Evolutionary conservation across 1,140 invertebrate species (phyloP), one percentile per base, ranked within the genome.

Genomic region (Eriosoma lanigerum): DNA sequence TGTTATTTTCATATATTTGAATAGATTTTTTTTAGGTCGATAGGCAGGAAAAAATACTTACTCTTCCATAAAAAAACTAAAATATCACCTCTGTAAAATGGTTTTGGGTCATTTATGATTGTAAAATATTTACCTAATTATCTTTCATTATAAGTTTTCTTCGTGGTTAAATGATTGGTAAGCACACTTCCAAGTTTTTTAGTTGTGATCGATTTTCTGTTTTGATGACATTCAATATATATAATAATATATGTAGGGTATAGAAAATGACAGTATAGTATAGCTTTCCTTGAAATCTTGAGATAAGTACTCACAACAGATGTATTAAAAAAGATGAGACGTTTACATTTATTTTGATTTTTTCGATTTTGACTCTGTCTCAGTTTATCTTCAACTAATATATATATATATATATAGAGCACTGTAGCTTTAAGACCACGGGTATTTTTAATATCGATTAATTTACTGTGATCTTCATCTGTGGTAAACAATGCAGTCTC

Each of bases 311-410:
- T 21, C 54, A 24, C 24, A 56, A 24, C 13, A 56, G n/a, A 56
- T 56, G 9, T 56, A 56, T 56, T n/a, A n/a, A 56, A 56, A 56
- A 56, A 24, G 54, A 24, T 24, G 54, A 21, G 21, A 56, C 54
- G 24, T 56, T n/a, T 24, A 56, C 54, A 21, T 56, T 56, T 21
- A 56, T 24, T 56, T 56, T 56, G n/a, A 56, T 56, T 56, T 56
- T 52, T 52, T 52, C 17, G 19, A 52, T 17, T 52, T 52, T 52
- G 50, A 52, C 17, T 52, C 50, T 52, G 0, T 19, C 50, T 52
- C 17, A 19, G 13, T 19, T n/a, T n/a, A 48, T 19, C 17, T 19
- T 52, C 13, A 52, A 52, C 50, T 52, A 52, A 52, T 52, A n/a
- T n/a, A n/a, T n/a, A n/a, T n/a, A n/a, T n/a, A n/a, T n/a, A n/a